Conservation (phyloP, 1,140 invertebrate genomes). For the Pachypeltis micranthus region DNA sequence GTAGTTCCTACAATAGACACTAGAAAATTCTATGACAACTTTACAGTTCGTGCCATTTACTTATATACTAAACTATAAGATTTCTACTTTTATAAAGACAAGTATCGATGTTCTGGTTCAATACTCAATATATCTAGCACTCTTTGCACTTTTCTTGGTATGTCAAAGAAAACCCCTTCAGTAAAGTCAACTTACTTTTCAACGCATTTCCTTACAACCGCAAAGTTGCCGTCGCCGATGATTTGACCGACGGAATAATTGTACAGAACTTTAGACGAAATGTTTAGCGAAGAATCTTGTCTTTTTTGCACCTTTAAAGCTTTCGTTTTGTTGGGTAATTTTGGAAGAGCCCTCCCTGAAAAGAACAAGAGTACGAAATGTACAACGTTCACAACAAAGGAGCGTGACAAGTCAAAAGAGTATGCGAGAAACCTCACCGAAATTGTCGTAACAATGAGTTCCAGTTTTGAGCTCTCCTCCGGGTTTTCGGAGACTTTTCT, state of each 20-base stretch:
- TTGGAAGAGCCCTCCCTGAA: conserved; percentile 28
- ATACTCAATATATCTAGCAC: too few relatives aligned
- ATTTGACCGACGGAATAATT: conserved; percentile 44
- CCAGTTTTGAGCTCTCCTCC: conserved; percentile 29
- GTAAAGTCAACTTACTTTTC: conserved; percentile 45
- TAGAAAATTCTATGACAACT: too few relatives aligned
- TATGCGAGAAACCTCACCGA: conserved; percentile 20
- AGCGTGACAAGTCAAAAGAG: background rate
- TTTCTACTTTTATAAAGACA: background rate
- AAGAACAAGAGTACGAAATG: background rate
- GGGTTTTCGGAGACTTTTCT: conserved; percentile 29
- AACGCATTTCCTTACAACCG: conserved; percentile 69
- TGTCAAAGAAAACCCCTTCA: too few relatives aligned
- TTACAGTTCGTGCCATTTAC: too few relatives aligned
- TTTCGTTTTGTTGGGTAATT: conserved; percentile 33
- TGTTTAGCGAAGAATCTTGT: conserved; percentile 22
- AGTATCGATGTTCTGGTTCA: too few relatives aligned
- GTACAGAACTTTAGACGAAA: conserved; percentile 26
- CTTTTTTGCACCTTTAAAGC: conserved; percentile 24
- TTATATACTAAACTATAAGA: too few relatives aligned
- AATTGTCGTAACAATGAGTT: conserved; percentile 29
- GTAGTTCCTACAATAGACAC: too few relatives aligned
- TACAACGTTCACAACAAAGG: background rate
- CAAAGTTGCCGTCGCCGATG: conserved; percentile 89
- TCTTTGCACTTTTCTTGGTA: too few relatives aligned